Evolutionary conservation across 2,888 invertebrate genomes (phyloP).

Genomic region (Dromius quadrimaculatus): DNA sequence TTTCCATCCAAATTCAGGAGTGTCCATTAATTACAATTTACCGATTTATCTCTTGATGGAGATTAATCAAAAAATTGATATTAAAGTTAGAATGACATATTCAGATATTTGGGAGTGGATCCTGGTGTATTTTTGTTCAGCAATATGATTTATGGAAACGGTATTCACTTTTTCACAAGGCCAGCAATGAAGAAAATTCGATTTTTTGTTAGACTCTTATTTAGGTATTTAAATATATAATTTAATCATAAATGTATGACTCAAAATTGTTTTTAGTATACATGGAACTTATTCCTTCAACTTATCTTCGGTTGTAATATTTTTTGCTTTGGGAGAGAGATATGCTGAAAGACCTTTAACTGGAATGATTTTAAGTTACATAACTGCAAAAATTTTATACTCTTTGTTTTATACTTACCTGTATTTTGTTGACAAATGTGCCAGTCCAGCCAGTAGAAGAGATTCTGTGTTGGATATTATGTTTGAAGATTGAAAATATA

Average conservation of each 20-base stretch:
- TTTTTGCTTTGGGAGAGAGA: slow-evolving; percentile 58
- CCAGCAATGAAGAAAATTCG: slow-evolving; percentile 56
- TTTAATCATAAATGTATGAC: not conserved
- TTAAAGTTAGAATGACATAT: slow-evolving; percentile 25
- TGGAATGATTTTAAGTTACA: slow-evolving; percentile 59
- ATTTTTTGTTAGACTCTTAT: not conserved
- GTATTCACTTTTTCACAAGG: slow-evolving; percentile 56
- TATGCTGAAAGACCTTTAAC: slow-evolving; percentile 56
- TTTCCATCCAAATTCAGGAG: too few relatives aligned
- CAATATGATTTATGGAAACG: slow-evolving; percentile 59
- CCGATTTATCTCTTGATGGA: too few relatives aligned
- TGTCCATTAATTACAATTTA: too few relatives aligned
- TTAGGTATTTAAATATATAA: not conserved
- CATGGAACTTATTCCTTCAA: slow-evolving; percentile 63
- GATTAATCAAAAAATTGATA: too few relatives aligned
- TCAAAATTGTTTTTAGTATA: slow-evolving; percentile 58
- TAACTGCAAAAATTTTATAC: slow-evolving; percentile 61
- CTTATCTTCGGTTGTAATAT: slow-evolving; percentile 60
- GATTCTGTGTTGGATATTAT: not conserved
- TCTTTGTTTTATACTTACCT: slow-evolving; percentile 61
- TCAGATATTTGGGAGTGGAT: slow-evolving; percentile 51
- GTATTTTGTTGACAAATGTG: slow-evolving; percentile 61
- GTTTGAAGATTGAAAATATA: not conserved
- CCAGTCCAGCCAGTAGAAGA: not conserved
- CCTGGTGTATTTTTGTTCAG: slow-evolving; percentile 55